Conservation (phyloP, 1,140 invertebrate species). For the Drosophila santomea region DNA sequence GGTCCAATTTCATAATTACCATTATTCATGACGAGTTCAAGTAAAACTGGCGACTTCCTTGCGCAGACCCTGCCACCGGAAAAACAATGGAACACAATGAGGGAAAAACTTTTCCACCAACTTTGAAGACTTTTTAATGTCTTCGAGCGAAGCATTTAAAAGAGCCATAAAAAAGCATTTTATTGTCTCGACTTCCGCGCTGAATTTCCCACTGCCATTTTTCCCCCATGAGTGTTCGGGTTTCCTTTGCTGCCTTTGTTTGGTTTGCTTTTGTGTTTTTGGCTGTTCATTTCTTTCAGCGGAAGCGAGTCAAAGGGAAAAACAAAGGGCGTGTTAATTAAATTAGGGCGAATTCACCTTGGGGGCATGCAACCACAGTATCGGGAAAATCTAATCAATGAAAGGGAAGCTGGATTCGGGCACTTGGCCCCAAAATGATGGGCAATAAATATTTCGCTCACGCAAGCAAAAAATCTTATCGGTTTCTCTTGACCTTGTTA, state of each 20-base stretch:
- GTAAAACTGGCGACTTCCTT: constrained; percentile 40
- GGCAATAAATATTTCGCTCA: constrained; percentile 31
- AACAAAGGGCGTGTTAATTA: constrained; percentile 61
- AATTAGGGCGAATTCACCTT: constrained; percentile 56
- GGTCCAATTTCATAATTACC: constrained; percentile 53
- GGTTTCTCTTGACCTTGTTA: not conserved
- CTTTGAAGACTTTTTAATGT: constrained; percentile 63
- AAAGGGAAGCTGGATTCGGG: constrained; percentile 4
- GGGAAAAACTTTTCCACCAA: constrained; percentile 44
- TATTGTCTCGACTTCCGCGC: constrained; percentile 44
- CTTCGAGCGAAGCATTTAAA: constrained; percentile 61
- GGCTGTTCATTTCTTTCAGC: constrained; percentile 25
- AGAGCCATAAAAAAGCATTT: constrained; percentile 63
- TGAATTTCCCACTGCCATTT: constrained; percentile 10
- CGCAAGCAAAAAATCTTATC: constrained; percentile 14
- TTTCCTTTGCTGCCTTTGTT: constrained; percentile 37
- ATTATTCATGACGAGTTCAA: constrained; percentile 61
- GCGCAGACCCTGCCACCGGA: not conserved
- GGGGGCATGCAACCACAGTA: constrained; percentile 20
- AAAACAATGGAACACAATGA: constrained; percentile 45
- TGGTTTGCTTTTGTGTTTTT: constrained; percentile 36
- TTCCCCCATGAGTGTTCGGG: constrained; percentile 13
- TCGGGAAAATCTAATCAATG: constrained; percentile 43
- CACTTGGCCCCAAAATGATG: constrained; percentile 3
- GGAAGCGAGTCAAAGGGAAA: constrained; percentile 13